Conservation (phyloP, 1,140 invertebrate species). For the Zaprionus ornatus region DNA sequence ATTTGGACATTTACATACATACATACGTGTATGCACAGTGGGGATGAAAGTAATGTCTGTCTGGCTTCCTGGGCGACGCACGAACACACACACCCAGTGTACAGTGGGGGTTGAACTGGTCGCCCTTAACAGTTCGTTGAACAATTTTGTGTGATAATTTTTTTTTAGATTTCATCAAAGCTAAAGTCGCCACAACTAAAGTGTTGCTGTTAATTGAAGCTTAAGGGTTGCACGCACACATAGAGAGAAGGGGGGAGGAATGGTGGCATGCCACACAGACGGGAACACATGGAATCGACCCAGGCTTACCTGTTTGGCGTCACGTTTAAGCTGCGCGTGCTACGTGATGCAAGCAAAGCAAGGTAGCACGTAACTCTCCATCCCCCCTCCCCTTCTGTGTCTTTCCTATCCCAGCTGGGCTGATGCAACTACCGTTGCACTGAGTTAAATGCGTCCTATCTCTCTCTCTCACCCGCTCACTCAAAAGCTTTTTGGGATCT, state of each 20-base stretch:
- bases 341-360: slow-evolving; percentile 31
- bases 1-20: not conserved
- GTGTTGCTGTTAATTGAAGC: slow-evolving; percentile 33
- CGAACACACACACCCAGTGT: not conserved
- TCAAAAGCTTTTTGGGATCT: slow-evolving; percentile 9
- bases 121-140: slow-evolving; percentile 51
- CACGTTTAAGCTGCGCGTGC: slow-evolving; percentile 21
- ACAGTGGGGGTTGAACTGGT: slow-evolving; percentile 32
- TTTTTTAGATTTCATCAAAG: slow-evolving; percentile 37
- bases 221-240: slow-evolving; percentile 19
- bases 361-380: too few relatives aligned
- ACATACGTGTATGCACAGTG: slow-evolving; percentile 2
- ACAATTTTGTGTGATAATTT: slow-evolving; percentile 45
- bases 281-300: not conserved
- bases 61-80: slow-evolving; percentile 39
- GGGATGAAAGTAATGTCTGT: slow-evolving; percentile 36
- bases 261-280: slow-evolving; percentile 9
- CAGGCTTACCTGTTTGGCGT: slow-evolving; percentile 16
- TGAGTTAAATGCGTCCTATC: not conserved
- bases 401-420: not conserved
- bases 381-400: too few relatives aligned
- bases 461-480: not conserved
- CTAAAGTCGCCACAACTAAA: slow-evolving; percentile 28
- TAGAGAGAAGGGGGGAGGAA: not conserved
- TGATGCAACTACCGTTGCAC: slow-evolving; percentile 28